Base-by-base conservation (phyloP, 1,140 invertebrate genomes). In the Triops longicaudatus region DNA sequence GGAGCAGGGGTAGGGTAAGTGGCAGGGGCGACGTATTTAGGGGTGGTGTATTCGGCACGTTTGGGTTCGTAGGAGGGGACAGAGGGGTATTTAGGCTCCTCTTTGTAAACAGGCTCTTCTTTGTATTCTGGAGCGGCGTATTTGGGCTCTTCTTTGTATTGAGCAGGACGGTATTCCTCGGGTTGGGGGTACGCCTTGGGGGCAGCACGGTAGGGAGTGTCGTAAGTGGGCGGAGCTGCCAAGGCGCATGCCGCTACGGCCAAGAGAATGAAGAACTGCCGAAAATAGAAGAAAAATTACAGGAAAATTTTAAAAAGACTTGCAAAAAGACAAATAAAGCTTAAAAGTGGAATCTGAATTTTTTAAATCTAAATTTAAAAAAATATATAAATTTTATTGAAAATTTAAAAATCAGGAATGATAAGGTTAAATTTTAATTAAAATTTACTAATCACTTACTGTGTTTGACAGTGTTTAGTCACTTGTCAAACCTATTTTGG, bases 101-200 rank as follows among this genome's bases (percentile, higher is more conserved):
- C 37, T 26, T 75, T 75, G 74, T 75, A 75, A 10, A 26, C 27
- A 11, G 74, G 27, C 17, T 31, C 27, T 11, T 11, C 37, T 26
- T 31, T 31, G 74, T 41, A 44, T 37, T 37, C 31, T 4, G 31
- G 74, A 26, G 74, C 37, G 26, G 50, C 50, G 50, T 63, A 63
- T 63, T 63, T 63, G 26, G 27, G 74, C 74, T 42, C 44, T 17
- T 41, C 74, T 44, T 75, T 75, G 74, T 75, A 75, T 27, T 41
- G 28, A 42, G 74, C 28, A 11, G 74, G 74, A 12, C 37, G 26
- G 26, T 41, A 44, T 27, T 75, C 37, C 37, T 75, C 28, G 4
- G 26, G 27, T 26, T 31, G 37, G 17, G 27, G 74, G 6, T 75
- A 75, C 2, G 74, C 11, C 26, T 41, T 41, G 31, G 74, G 28